Base-by-base conservation (phyloP, 2,888 invertebrate genomes). In the Anaspis maculata region DNA sequence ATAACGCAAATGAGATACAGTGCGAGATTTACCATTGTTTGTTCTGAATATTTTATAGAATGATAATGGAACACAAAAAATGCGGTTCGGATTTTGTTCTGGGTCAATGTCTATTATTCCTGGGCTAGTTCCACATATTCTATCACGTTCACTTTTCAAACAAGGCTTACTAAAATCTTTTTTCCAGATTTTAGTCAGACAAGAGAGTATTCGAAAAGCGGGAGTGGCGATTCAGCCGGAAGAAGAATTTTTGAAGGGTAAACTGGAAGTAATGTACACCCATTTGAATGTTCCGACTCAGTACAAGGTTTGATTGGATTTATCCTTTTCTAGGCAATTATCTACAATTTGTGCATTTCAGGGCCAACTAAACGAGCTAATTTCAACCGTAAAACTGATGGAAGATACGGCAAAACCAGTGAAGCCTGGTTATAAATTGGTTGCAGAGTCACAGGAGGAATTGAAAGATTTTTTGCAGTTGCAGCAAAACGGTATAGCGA, bases 261-360 rank as follows among this genome's bases (percentile, higher is more conserved):
- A 87, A 45, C 70, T 95, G 27, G 91, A 95, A 64, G 80, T 83
- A 32, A 76, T 95, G 57, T 82, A 89, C 39, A 77, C 84, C 0
- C 84, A 92, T 54, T 76, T 96, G 11, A 87, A 89, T 49, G 84
- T 88, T 9, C 94, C 95, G 15, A 89, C 91, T 23, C 87, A 95
- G 48, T 90, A 89, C 57, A 92, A 91, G 67, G 88, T 86, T 59
- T 9, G 19, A 19, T 19, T 19, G 9, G 19, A 9, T 19, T 5
- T 19, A 19, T 19, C 9, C 19, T 19, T 19, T 19, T 19, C 19
- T 19, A 19, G 11, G 7, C 6, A 27, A 21, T 16, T 6, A 12
- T n/a, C n/a, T n/a, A n/a, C n/a, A 16, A 3, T 25, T 15, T 19
- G 12, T 32, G 12, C 23, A 27, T 46, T 63, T 15, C 58, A 85